These are phyloP conservation scores for Falcunculus frontatus DNA, from an alignment of 2,113 vertebrate species.

Conservation along the genomic window DNA sequence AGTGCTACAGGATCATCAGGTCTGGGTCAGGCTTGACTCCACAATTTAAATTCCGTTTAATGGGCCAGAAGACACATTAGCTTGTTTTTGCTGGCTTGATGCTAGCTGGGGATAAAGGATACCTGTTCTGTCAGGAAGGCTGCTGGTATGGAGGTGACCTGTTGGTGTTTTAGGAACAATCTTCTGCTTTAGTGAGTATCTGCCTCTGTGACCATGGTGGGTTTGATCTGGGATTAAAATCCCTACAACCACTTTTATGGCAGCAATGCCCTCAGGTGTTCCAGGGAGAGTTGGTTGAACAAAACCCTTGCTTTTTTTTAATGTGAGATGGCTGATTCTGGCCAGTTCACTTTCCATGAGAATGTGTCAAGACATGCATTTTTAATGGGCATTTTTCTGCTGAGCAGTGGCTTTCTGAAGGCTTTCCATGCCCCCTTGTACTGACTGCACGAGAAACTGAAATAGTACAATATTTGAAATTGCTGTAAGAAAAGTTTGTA, in stretches of 20 bases:
- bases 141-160: background rate
- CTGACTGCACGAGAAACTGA: background rate
- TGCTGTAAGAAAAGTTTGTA: background rate
- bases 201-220: accelerated
- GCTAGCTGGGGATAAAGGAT: background rate
- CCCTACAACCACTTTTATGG: background rate
- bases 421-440: background rate
- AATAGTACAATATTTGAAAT: background rate
- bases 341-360: background rate
- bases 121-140: background rate
- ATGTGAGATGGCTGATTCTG: background rate
- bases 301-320: background rate
- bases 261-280: background rate
- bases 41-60: background rate
- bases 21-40: background rate
- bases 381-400: background rate
- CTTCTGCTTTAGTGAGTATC: background rate
- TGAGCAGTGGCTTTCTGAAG: background rate
- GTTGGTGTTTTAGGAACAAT: background rate
- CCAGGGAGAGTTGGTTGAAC: background rate
- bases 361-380: background rate
- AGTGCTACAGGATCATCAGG: background rate
- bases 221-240: background rate
- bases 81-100: background rate
- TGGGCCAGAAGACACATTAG: background rate